Evolutionary conservation across 2,888 invertebrate genomes (phyloP), one percentile per base, ranked within the genome.

Genomic region (Perithous albicinctus): DNA sequence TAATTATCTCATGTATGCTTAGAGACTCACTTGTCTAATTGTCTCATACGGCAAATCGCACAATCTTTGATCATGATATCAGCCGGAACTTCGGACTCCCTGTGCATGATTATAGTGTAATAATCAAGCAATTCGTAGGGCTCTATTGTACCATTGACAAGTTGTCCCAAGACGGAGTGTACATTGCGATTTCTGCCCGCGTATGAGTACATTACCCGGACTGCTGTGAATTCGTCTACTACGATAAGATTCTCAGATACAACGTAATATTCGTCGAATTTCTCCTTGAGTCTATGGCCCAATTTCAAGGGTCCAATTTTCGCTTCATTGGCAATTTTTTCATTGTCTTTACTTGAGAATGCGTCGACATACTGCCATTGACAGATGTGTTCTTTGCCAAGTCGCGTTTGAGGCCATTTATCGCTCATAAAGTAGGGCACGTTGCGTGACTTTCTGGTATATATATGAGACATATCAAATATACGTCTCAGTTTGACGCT

Each of bases 271-370:
- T 59, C 32, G 8, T 7, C 32, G 8, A 59, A 35, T 35, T 59
- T 59, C 32, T 59, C 59, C 59, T 59, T 59, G 18, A 59, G 8
- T 59, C 59, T 32, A 32, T 59, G 35, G 4, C 59, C 59, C 32
- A 59, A 15, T 8, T 1, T 35, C 8, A 59, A 35, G 6, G 59
- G 7, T 15, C 59, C 59, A 18, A 59, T 59, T 59, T 7, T 59
- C 59, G 15, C 59, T 15, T 18, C 59, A 10, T 2, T 18, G 8
- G 29, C 18, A 1, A 59, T 59, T 35, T 59, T 5, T 32, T 32
- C 32, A 1, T 23, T 23, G 48, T 48, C 48, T 20, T 5, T 48
- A 2, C 4, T 1, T 48, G 3, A 6, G 23, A 20, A 4, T 12
- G 10, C 8, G 23, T 3, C 1, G n/a, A n/a, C n/a, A 8, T 51